These are phyloP conservation scores for Seira musarum DNA, from an alignment of 2,888 invertebrate genomes.

Conservation along the genomic window DNA sequence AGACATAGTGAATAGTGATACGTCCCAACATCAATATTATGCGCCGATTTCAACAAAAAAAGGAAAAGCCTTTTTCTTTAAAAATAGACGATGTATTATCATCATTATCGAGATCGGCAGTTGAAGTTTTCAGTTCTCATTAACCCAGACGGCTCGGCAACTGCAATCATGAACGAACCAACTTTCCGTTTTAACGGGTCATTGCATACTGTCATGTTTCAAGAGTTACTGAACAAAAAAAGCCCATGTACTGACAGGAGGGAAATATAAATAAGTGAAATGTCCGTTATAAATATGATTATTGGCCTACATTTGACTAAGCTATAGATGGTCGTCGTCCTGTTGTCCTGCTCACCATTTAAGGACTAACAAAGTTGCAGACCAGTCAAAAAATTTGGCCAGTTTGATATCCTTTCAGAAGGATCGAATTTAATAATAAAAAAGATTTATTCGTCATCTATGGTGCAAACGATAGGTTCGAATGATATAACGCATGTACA, in stretches of 20 bases:
- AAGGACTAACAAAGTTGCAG: no score
- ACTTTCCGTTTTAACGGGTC: slow-evolving; percentile 10
- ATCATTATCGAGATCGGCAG: background rate
- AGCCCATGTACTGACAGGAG: background rate
- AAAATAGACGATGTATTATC: background rate
- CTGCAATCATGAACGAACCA: no score
- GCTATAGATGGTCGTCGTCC: no score
- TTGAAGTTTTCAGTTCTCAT: no score
- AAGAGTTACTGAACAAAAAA: background rate
- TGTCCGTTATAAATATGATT: background rate
- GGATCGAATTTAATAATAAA: no score
- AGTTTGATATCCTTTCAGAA: no score
- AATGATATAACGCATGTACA: no score
- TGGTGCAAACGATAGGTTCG: no score
- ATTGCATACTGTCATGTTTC: background rate
- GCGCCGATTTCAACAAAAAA: background rate
- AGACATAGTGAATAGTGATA: background rate
- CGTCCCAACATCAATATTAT: background rate
- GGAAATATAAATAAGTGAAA: slow-evolving; percentile 11
- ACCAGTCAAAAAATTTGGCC: no score
- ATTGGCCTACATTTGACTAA: slow-evolving; percentile 2
- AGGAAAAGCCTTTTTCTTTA: background rate
- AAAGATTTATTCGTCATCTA: no score
- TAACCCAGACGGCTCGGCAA: no score
- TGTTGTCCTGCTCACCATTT: background rate